Evolutionary conservation across 1,140 invertebrate species (phyloP), one percentile per base, ranked within the genome.

Genomic region (Macrosteles quadrilineatus): DNA sequence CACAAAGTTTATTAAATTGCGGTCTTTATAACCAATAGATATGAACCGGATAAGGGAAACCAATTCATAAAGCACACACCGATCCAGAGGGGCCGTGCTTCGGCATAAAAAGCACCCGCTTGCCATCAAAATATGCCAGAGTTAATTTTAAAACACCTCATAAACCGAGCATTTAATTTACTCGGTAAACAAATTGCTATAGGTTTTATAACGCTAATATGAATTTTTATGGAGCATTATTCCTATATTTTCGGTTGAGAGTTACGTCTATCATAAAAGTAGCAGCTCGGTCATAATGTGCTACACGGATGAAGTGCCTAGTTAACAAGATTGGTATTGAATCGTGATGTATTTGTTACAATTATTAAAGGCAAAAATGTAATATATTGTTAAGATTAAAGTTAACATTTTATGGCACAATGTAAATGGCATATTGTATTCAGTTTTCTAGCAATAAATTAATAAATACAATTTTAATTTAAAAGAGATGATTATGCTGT

Each of bases 11-110:
- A 21, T 50, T 50, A 50, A 50, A 50, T 21, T 9, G n/a, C 47
- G n/a, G 47, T 19, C 47, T 50, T 50, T 50, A 50, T 50, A 50
- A 50, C 47, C 47, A 50, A 50, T 50, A 50, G 47, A 50, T 50
- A 21, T 21, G 47, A 21, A n/a, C 47, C 14, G 47, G 47, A 50
- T 50, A 50, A 50, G 47, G n/a, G 47, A n/a, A 50, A 19, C 47
- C 47, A 50, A 50, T 50, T 50, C 47, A 50, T 50, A 50, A 50
- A 50, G 47, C 47, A 50, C 47, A 50, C 47, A 50, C 14, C 47
- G 47, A 21, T 50, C 21, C 17, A 17, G 17, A 9, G 36, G 6
- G 36, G 17, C 36, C 47, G 47, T 50, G 47, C 47, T n/a, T 50
- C 47, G 47, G 47, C 47, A 50, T 50, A 50, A 50, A 50, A 50